phyloP scores from a whole-genome alignment of 2,113 vertebrate species.

The Spea bombifrons region DNA sequence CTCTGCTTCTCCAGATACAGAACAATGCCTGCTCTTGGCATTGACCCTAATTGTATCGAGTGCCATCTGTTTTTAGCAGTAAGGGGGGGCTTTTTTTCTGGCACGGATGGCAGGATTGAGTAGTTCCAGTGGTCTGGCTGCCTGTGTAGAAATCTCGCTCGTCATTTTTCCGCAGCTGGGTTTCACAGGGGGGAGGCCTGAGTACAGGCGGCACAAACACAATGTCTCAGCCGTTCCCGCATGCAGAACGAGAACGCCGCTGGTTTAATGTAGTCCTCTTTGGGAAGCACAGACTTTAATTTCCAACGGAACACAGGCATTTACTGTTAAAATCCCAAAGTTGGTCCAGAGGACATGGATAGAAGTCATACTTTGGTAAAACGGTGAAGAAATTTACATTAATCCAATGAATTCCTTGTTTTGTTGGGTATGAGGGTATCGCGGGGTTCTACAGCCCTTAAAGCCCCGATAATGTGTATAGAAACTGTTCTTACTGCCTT shows the following conservation, averaged over 20 bases:
- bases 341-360: not conserved
- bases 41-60: conserved; percentile 26
- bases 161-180: not conserved
- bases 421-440: too few species aligned
- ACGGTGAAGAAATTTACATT: too few species aligned
- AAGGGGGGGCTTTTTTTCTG: not conserved
- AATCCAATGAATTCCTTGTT: too few species aligned
- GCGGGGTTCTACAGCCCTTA: too few species aligned
- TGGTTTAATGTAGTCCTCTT: not conserved
- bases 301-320: conserved; percentile 23
- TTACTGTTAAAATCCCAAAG: conserved; percentile 9
- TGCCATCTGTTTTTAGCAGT: conserved; percentile 5
- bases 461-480: too few species aligned
- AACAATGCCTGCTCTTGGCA: conserved; percentile 47
- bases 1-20: not conserved
- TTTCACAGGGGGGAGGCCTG: not conserved
- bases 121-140: not conserved
- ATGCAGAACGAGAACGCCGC: not conserved
- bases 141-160: not conserved
- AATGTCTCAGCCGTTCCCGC: not conserved
- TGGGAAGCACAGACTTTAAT: conserved; percentile 13
- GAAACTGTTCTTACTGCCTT: too few species aligned
- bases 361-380: not conserved
- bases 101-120: not conserved
- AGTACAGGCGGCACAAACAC: not conserved